Base-by-base conservation (phyloP, 1,140 invertebrate species). In the Penaeus indicus region DNA sequence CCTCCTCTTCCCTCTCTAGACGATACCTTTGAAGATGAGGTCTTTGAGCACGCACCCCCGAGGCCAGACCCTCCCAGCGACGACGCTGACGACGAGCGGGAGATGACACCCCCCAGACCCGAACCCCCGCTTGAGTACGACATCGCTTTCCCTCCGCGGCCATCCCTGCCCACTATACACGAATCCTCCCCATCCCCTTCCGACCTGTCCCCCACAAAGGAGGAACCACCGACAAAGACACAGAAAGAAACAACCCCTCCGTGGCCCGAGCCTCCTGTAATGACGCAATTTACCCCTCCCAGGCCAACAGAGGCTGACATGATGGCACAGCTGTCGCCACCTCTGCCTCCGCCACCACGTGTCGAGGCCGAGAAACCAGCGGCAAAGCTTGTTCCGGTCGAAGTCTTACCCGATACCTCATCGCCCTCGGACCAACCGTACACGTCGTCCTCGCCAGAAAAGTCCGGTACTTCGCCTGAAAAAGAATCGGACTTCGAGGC, bases 51-150 rank as follows among this genome's bases (percentile, higher is more conserved):
- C n/a, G 22, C 85, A 38, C 86, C 86, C 54, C 86, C 86, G 78
- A 54, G 86, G n/a, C 86, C 86, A 18, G 81, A 88, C 61, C 86
- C 86, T 25, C 86, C 86, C n/a, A 88, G 81, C 64, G 86, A 88
- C 22, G 86, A 88, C n/a, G 86, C 86, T 62, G 86, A 88, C 63
- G 86, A 88, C 60, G 86, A 88, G 86, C 69, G 86, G 54, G 86
- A 88, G 42, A 42, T 32, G 69, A 88, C 86, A 25, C 86, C 86
- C 61, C 86, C 86, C 2, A 88, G 86, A 42, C 86, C 86, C n/a
- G 79, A 72, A 25, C 86, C 81, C 25, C 86, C 86, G 54, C 67
- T 84, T 27, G 81, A 88, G 72, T 88, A 88, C 72, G 86, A 84
- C 21, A 63, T 22, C 60, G 47, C 25, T 22, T 54, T 77, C 60